Percentiles rank a stretch among this genome's conserved stretches.
phyloP scores from a whole-genome alignment of 2,888 invertebrate species.

The Dolichopus griseipennis region DNA sequence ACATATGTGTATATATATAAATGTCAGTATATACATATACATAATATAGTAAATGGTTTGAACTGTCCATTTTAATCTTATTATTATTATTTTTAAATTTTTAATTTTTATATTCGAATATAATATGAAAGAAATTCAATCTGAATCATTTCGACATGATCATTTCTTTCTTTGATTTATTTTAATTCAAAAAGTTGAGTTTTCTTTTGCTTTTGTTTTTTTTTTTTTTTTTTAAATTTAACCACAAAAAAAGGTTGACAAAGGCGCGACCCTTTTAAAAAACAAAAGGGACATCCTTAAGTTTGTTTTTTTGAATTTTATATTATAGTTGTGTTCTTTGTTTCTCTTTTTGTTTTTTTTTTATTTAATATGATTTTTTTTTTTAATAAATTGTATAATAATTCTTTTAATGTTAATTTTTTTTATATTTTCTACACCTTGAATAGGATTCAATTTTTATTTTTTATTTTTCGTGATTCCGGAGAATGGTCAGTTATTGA shows the following conservation, averaged over 20 bases:
- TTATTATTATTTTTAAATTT: too few relatives aligned
- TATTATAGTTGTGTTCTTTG: background rate
- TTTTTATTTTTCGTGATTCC: background rate
- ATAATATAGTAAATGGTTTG: too few relatives aligned
- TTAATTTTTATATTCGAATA: background rate
- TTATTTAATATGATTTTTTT: background rate
- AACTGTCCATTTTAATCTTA: too few relatives aligned
- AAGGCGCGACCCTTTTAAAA: conserved; percentile 10
- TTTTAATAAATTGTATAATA: conserved; percentile 2
- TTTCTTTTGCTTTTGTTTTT: background rate
- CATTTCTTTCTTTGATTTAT: background rate
- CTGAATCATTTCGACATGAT: background rate
- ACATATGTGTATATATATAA: too few relatives aligned
- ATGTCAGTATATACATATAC: too few relatives aligned
- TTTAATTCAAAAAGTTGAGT: background rate
- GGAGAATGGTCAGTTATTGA: conserved; percentile 1
- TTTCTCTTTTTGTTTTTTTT: background rate
- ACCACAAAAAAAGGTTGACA: conserved; percentile 7
- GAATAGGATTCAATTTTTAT: background rate
- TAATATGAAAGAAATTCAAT: background rate
- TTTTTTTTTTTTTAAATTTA: background rate
- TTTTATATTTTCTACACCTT: background rate
- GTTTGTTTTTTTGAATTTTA: background rate
- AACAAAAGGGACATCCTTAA: conserved; percentile 9
- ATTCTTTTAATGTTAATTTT: background rate